Conservation (phyloP, 2,113 vertebrate species). For the Phrynosoma blainvillii region DNA sequence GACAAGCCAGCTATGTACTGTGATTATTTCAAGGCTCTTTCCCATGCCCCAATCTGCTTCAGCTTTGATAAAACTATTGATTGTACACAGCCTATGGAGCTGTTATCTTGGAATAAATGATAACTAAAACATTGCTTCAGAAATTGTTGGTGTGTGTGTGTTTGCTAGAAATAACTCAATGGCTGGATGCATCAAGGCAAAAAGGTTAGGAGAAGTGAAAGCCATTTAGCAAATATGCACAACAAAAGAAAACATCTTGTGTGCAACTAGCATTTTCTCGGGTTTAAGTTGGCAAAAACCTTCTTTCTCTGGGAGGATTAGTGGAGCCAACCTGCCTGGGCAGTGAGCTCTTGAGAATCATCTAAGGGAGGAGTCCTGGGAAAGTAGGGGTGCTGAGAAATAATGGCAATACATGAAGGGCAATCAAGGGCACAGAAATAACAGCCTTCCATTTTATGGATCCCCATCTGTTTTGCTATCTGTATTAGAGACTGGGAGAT, state of each 20-base stretch:
- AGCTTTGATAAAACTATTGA: conserved; percentile 9
- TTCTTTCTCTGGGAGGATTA: neutral
- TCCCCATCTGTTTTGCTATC: neutral
- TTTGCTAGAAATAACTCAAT: neutral
- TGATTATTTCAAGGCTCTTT: neutral
- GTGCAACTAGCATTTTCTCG: neutral
- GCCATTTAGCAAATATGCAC: neutral
- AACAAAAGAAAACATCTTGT: neutral
- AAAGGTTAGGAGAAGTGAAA: neutral
- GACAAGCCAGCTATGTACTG: neutral
- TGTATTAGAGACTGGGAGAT: rapidly evolving
- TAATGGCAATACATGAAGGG: neutral
- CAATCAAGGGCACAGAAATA: neutral
- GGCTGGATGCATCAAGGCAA: neutral
- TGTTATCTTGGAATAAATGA: conserved; percentile 4
- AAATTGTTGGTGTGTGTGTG: neutral
- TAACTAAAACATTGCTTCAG: neutral
- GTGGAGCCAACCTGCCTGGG: rapidly evolving
- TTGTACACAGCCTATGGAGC: neutral
- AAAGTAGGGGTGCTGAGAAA: neutral
- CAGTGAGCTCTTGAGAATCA: neutral
- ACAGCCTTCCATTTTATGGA: neutral
- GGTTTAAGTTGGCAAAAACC: rapidly evolving
- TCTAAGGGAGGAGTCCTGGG: rapidly evolving
- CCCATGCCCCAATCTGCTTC: neutral